These are phyloP conservation scores for Schrankia costaestrigalis DNA, from an alignment of 2,888 invertebrate species.

Conservation along the genomic window DNA sequence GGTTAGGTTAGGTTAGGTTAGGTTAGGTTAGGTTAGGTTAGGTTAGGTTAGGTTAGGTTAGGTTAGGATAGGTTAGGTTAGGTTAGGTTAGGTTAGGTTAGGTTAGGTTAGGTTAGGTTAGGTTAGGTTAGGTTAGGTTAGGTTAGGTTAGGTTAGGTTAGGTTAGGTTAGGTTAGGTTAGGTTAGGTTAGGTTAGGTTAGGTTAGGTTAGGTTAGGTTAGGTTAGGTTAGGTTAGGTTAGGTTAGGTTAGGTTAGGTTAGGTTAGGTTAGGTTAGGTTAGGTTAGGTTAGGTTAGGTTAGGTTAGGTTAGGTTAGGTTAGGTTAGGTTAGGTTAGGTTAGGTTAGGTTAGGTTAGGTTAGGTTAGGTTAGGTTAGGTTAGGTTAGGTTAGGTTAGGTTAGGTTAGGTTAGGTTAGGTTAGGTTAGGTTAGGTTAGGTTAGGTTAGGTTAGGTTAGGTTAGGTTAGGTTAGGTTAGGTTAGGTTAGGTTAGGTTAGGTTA, in stretches of 20 bases:
- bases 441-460: conserved; percentile 21
- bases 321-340: conserved; percentile 32
- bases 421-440: conserved; percentile 13
- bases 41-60: conserved; percentile 3
- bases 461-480: conserved; percentile 19
- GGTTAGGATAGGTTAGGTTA: conserved; percentile 9
- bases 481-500: conserved; percentile 15
- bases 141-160: conserved; percentile 7
- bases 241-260: conserved; percentile 37
- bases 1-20: no score
- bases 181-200: conserved; percentile 12
- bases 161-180: no score
- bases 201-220: conserved; percentile 16
- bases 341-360: conserved; percentile 24
- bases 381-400: conserved; percentile 26
- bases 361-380: conserved; percentile 24
- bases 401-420: conserved; percentile 16
- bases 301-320: conserved; percentile 20
- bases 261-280: conserved; percentile 32
- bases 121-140: conserved; percentile 5
- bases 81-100: conserved; percentile 27
- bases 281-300: no score
- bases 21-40: conserved; percentile 7
- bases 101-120: conserved; percentile 19
- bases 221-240: conserved; percentile 28